Conservation (phyloP, 2,888 invertebrate species). For the Caenorhabditis sp. region DNA sequence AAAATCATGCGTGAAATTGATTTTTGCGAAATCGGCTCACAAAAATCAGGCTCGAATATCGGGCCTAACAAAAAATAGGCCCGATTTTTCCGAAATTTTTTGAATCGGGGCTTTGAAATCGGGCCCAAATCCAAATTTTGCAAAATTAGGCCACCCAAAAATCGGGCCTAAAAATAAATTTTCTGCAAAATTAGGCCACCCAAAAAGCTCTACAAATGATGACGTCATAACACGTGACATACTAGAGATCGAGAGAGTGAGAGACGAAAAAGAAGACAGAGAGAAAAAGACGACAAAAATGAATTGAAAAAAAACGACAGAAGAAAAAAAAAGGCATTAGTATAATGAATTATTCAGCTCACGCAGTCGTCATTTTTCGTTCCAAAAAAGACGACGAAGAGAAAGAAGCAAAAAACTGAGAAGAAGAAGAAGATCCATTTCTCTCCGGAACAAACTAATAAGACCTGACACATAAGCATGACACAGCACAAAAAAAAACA, state of each 20-base stretch:
- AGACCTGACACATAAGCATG: background rate
- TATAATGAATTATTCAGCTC: slow-evolving; percentile 47
- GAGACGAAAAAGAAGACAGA: background rate
- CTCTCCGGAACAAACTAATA: background rate
- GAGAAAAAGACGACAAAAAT: background rate
- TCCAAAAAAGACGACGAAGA: background rate
- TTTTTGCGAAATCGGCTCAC: too few species aligned
- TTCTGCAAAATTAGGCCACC: too few species aligned
- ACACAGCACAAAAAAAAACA: background rate
- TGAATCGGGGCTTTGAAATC: too few species aligned
- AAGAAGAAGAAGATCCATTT: background rate
- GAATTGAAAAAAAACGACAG: background rate
- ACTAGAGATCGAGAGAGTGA: background rate
- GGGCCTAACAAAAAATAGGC: too few species aligned
- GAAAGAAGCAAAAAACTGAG: background rate
- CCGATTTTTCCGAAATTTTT: too few species aligned
- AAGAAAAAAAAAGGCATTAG: slow-evolving; percentile 19
- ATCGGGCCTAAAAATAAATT: too few species aligned
- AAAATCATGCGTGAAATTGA: too few species aligned
- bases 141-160: too few species aligned
- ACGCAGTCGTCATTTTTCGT: slow-evolving; percentile 19
- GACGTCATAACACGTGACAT: background rate
- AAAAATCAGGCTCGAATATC: too few species aligned
- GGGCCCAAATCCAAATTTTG: too few species aligned
- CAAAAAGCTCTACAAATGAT: too few species aligned